Conservation (phyloP, 1,140 invertebrate genomes). For the Brachionus manjavacas region DNA sequence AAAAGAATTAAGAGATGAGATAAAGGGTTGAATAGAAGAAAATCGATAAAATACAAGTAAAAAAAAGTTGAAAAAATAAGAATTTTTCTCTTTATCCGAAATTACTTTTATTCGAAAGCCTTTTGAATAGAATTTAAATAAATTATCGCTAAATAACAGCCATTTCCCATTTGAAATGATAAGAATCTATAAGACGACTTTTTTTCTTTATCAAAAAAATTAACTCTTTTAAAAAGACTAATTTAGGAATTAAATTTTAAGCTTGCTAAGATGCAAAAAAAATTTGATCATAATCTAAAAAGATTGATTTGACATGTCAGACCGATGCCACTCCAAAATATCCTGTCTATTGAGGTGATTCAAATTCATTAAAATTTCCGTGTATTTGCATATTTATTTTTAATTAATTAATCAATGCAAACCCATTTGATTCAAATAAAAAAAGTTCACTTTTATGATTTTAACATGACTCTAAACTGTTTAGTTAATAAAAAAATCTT, state of each 20-base stretch:
- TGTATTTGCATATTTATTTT: background rate
- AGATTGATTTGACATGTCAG: background rate
- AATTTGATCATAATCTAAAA: background rate
- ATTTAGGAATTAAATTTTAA: background rate
- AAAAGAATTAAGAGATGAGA: background rate
- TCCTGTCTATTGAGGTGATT: background rate
- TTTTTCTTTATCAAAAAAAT: background rate
- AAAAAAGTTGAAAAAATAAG: background rate
- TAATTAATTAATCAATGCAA: background rate
- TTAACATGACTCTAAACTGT: too few species aligned
- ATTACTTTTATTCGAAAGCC: conserved; percentile 19
- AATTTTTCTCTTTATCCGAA: background rate
- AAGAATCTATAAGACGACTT: background rate
- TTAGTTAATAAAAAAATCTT: background rate
- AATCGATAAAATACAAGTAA: background rate
- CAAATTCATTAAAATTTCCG: background rate
- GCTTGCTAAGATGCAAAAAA: too few species aligned
- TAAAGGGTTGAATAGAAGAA: background rate
- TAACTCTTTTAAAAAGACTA: too few species aligned
- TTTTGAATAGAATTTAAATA: conserved; percentile 28
- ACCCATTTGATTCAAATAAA: background rate
- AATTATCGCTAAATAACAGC: background rate
- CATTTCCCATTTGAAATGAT: background rate
- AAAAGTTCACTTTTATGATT: too few species aligned
- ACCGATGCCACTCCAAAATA: background rate